Evolutionary conservation across 2,113 vertebrate species (phyloP).

Genomic region (Castor canadensis): DNA sequence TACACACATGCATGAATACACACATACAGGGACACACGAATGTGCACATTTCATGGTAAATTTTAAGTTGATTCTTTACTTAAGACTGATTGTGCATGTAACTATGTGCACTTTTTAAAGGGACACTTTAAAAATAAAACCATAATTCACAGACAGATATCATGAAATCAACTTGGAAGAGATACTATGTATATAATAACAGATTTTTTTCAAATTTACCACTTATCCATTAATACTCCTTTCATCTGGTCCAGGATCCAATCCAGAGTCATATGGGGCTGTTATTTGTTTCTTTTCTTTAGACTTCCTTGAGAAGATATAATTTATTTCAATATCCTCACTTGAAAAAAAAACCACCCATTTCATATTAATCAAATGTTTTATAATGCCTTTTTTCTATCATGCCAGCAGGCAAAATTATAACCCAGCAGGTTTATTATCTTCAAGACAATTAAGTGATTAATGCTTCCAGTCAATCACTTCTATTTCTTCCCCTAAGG

Average conservation of each 20-base stretch:
- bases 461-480: background rate
- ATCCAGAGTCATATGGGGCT: background rate
- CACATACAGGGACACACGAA: background rate
- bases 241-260: background rate
- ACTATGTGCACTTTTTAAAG: background rate
- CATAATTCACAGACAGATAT: background rate
- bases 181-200: background rate
- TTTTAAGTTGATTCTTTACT: background rate
- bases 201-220: background rate
- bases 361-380: background rate
- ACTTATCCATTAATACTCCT: accelerated
- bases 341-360: background rate
- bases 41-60: background rate
- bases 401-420: background rate
- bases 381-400: background rate
- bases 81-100: background rate
- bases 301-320: background rate
- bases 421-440: background rate
- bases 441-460: background rate
- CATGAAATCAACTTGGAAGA: background rate
- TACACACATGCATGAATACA: background rate
- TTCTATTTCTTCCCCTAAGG: background rate
- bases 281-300: background rate
- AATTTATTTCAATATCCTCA: background rate
- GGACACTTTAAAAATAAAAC: background rate